Evolutionary conservation across 2,113 vertebrate species (phyloP).

Genomic region (Neopipo cinnamomea): DNA sequence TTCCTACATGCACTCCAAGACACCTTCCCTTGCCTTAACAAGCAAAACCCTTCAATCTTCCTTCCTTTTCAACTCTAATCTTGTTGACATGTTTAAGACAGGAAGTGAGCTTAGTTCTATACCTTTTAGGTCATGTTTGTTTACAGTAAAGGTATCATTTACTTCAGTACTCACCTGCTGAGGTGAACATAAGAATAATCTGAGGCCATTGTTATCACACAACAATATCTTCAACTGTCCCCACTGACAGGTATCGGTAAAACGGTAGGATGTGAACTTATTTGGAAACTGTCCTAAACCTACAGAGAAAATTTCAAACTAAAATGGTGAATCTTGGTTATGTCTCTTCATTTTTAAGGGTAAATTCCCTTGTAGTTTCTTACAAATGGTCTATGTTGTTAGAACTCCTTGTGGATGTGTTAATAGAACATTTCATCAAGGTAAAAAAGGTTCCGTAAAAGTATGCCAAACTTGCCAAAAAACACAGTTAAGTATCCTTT

Average conservation of each 20-base stretch:
- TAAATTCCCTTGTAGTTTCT: background rate
- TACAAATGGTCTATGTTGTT: background rate
- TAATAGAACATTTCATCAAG: background rate
- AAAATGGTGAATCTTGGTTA: background rate
- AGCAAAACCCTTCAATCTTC: background rate
- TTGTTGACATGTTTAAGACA: background rate
- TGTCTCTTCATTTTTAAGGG: background rate
- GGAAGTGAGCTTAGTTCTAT: background rate
- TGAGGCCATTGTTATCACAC: background rate
- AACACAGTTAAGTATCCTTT: background rate
- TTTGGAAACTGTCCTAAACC: background rate
- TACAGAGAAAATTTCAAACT: background rate
- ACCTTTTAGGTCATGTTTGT: background rate
- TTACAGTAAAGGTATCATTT: background rate
- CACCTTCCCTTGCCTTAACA: background rate
- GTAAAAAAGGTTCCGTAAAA: background rate
- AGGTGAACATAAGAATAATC: background rate
- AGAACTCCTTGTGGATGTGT: background rate
- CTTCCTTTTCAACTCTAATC: background rate
- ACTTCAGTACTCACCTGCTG: background rate
- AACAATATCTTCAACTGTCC: background rate
- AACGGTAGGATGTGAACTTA: background rate
- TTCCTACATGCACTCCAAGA: background rate
- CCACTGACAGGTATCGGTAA: fast-evolving
- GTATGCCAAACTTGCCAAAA: background rate